phyloP scores from a whole-genome alignment of 2,113 vertebrate species.

The Channa maculata region DNA sequence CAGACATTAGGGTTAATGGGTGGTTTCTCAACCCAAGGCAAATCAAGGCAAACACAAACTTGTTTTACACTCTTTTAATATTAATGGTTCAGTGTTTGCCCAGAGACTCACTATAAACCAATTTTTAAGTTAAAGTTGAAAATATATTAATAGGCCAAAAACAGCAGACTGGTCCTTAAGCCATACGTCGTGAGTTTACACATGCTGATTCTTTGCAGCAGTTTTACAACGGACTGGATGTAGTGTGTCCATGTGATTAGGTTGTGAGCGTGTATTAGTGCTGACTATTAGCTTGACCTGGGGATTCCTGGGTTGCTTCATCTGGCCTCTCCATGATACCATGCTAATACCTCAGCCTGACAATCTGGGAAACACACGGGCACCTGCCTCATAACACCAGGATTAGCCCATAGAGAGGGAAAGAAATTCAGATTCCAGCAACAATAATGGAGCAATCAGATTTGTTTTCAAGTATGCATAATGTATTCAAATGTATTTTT shows the following conservation, averaged over 20 bases:
- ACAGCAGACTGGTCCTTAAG: conserved; percentile 12
- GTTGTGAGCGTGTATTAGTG: conserved; percentile 48
- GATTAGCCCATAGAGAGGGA: background rate
- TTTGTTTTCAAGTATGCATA: conserved; percentile 14
- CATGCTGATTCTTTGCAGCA: conserved; percentile 26
- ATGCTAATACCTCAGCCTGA: conserved; percentile 57
- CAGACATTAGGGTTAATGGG: too few species aligned
- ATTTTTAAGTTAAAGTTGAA: too few species aligned
- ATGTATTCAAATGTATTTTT: conserved; percentile 6
- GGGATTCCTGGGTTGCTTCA: conserved; percentile 62
- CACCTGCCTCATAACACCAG: conserved; percentile 16
- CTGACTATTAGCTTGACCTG: conserved; percentile 58
- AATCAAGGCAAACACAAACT: too few species aligned
- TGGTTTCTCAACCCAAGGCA: too few species aligned
- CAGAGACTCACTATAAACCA: too few species aligned
- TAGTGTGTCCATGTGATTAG: conserved; percentile 52
- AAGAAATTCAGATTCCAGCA: conserved; percentile 4
- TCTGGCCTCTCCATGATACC: conserved; percentile 66
- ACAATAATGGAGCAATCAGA: background rate
- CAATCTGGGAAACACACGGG: conserved; percentile 34
- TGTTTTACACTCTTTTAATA: too few species aligned
- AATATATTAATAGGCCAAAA: too few species aligned
- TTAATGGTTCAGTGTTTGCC: too few species aligned
- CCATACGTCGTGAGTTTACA: conserved; percentile 10
- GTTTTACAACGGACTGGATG: conserved; percentile 19